These are phyloP conservation scores for Lasioglossum marginatum DNA, from an alignment of 2,888 invertebrate species.

Conservation along the genomic window DNA sequence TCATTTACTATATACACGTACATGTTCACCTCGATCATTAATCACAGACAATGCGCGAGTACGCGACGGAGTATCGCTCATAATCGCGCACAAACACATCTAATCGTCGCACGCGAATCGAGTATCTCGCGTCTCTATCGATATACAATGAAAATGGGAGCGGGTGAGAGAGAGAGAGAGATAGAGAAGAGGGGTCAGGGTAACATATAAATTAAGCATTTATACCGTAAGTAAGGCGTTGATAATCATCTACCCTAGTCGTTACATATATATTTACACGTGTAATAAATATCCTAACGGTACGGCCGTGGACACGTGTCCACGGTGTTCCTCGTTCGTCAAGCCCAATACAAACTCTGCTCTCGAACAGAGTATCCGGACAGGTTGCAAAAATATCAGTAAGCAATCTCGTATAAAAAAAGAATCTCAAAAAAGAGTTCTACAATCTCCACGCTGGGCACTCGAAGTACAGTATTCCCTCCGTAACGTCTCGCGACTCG, in stretches of 20 bases:
- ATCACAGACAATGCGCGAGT: conserved; percentile 83
- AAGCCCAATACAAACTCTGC: neutral
- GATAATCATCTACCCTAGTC: conserved; percentile 54
- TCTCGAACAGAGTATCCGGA: neutral
- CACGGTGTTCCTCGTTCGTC: conserved; percentile 26
- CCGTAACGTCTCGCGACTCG: neutral
- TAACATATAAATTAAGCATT: conserved; percentile 74
- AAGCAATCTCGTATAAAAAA: neutral
- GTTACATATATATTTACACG: conserved; percentile 78
- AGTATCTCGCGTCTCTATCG: conserved; percentile 57
- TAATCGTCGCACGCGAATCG: conserved; percentile 62
- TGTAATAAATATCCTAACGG: conserved; percentile 79
- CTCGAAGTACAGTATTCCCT: neutral
- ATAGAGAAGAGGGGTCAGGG: conserved; percentile 21
- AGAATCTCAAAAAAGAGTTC: neutral
- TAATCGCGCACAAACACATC: conserved; percentile 59
- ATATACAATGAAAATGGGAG: conserved; percentile 34
- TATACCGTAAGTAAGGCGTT: conserved; percentile 52
- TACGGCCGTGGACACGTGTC: conserved; percentile 34
- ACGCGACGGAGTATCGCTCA: conserved; percentile 66
- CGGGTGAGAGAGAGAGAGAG: too few species aligned
- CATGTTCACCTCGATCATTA: conserved; percentile 77
- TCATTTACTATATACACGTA: conserved; percentile 67
- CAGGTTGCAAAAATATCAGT: neutral
- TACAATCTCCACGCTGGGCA: neutral